Conservation (phyloP, 2,113 vertebrate species). For the Callocephalon fimbriatum region DNA sequence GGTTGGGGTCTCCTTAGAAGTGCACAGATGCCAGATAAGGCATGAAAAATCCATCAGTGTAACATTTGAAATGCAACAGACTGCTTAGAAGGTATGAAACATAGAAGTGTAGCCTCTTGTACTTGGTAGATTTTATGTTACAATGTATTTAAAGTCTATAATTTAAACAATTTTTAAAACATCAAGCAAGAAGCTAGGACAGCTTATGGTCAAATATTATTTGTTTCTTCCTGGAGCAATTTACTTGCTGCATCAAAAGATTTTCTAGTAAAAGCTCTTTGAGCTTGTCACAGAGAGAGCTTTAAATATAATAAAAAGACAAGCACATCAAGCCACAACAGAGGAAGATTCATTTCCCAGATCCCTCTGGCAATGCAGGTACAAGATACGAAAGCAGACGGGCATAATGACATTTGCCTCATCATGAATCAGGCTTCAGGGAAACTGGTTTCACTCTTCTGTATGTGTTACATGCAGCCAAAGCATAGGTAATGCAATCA, state of each 20-base stretch:
- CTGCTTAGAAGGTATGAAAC: not conserved
- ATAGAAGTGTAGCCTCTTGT: not conserved
- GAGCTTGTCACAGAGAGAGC: not conserved
- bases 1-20: not conserved
- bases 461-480: conserved; percentile 65
- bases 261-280: not conserved
- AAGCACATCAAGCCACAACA: conserved; percentile 41
- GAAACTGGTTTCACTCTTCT: conserved; percentile 64
- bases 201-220: not conserved
- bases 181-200: not conserved
- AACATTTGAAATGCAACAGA: not conserved
- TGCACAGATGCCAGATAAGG: not conserved
- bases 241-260: not conserved
- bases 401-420: conserved; percentile 77
- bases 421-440: conserved; percentile 66
- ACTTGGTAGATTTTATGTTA: not conserved
- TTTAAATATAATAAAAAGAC: conserved; percentile 65
- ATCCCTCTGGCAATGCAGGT: conserved; percentile 73
- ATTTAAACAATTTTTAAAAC: not conserved
- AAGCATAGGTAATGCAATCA: conserved; percentile 78
- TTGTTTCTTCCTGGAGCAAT: conserved; percentile 13
- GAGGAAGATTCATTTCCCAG: conserved; percentile 66
- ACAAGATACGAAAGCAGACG: conserved; percentile 75
- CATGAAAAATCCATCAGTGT: not conserved
- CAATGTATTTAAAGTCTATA: not conserved